Evolutionary conservation across 2,888 invertebrate species (phyloP).

Genomic region (Amblyjoppa proteus): DNA sequence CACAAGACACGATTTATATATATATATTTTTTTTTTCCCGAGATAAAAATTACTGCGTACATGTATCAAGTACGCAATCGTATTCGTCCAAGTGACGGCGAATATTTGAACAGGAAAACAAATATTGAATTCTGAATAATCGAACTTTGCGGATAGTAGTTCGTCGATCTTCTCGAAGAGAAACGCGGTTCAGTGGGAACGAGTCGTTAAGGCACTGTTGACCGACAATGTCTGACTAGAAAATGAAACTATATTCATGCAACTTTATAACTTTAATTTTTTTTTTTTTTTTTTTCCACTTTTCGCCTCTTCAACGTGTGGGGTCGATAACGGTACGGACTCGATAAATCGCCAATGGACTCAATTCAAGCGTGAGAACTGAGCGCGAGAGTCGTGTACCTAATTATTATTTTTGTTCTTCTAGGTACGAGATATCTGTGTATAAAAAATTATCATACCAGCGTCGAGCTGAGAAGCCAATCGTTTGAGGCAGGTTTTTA

Average conservation of each 20-base stretch:
- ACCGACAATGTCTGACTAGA: conserved; percentile 85
- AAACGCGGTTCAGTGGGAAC: conserved; percentile 76
- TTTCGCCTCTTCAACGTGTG: conserved; percentile 18
- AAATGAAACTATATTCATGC: conserved; percentile 83
- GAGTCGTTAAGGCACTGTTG: conserved; percentile 85
- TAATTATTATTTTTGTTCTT: background rate
- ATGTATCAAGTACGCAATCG: conserved; percentile 12
- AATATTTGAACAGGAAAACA: background rate
- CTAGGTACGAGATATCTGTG: conserved; percentile 3
- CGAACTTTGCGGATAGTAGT: conserved; percentile 62
- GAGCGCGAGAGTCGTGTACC: conserved; percentile 21
- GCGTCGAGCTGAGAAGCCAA: conserved; percentile 5
- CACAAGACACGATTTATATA: conserved; percentile 56
- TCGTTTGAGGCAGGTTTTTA: conserved; percentile 6
- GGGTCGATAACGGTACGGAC: conserved; percentile 9
- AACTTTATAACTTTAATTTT: conserved; percentile 75
- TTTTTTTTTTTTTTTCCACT: conserved; percentile 68
- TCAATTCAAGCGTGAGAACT: conserved; percentile 20
- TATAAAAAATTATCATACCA: conserved; percentile 34
- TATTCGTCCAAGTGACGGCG: conserved; percentile 6
- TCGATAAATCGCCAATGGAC: conserved; percentile 44
- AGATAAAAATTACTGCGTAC: conserved; percentile 15
- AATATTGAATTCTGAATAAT: conserved; percentile 53
- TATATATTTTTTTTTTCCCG: conserved; percentile 45
- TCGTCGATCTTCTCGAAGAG: conserved; percentile 69